Conservation (phyloP, 2,888 invertebrate genomes). For the Nomada flava region DNA sequence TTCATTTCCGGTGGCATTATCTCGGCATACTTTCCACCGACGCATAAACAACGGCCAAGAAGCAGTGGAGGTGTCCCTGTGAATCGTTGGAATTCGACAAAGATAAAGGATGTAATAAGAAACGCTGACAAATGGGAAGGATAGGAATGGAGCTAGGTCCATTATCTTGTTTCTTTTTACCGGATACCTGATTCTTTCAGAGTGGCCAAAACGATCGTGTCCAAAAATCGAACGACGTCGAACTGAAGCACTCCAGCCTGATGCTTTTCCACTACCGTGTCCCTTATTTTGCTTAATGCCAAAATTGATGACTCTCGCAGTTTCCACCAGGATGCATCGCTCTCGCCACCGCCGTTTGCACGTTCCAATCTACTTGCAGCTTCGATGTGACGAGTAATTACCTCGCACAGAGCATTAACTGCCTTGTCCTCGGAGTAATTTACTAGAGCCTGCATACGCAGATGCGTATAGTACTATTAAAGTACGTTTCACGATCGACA, state of each 20-base stretch:
- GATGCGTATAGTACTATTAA: not conserved
- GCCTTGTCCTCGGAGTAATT: slow-evolving; percentile 85
- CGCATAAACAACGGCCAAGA: slow-evolving; percentile 86
- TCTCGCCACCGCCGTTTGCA: slow-evolving; percentile 72
- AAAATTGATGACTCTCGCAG: slow-evolving; percentile 88
- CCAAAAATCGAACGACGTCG: slow-evolving; percentile 82
- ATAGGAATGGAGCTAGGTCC: not conserved
- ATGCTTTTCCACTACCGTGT: slow-evolving; percentile 82
- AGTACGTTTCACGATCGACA: not conserved
- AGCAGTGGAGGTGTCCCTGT: slow-evolving; percentile 85
- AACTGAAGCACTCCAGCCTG: slow-evolving; percentile 77
- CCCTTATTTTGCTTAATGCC: slow-evolving; percentile 86
- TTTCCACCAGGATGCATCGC: slow-evolving; percentile 87
- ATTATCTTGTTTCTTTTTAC: not conserved
- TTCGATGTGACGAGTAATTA: slow-evolving; percentile 87
- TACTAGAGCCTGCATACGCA: slow-evolving; percentile 72
- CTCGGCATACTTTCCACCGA: slow-evolving; percentile 85
- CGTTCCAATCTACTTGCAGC: slow-evolving; percentile 85
- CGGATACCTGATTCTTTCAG: slow-evolving; percentile 83
- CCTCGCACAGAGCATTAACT: slow-evolving; percentile 86
- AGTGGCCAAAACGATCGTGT: slow-evolving; percentile 85
- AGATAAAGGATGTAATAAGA: not conserved
- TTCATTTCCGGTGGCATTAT: slow-evolving; percentile 85
- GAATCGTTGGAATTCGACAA: not conserved
- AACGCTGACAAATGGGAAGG: not conserved